A percentile compares a stretch with the other conserved stretches of the same genome.
phyloP scores from a whole-genome alignment of 2,888 invertebrate species.

The Erebia ligea region DNA sequence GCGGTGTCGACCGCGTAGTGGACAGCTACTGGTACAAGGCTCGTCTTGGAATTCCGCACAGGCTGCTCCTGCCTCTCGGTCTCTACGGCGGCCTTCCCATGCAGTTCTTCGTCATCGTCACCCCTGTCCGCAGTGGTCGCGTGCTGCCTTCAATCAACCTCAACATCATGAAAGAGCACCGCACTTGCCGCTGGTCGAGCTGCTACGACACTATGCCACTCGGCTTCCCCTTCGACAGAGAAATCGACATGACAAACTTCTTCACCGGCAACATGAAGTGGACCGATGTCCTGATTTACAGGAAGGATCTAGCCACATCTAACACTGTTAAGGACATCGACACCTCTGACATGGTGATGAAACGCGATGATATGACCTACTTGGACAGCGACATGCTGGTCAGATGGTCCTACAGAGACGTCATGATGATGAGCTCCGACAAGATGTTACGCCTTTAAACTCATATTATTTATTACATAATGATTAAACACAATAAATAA shows the following conservation, averaged over 20 bases:
- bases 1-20: constrained; percentile 77
- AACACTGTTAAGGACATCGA: constrained; percentile 67
- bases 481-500: constrained; percentile 33
- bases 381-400: constrained; percentile 69
- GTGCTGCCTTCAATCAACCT: constrained; percentile 72
- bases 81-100: constrained; percentile 84
- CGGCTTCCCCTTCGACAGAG: constrained; percentile 90
- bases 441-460: constrained; percentile 64
- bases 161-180: constrained; percentile 75
- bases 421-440: constrained; percentile 69
- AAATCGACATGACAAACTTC: constrained; percentile 83
- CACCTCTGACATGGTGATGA: constrained; percentile 69
- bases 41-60: constrained; percentile 85
- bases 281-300: constrained; percentile 85
- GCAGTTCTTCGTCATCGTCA: constrained; percentile 85
- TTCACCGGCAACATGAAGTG: constrained; percentile 86
- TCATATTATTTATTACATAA: constrained; percentile 17
- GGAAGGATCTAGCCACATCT: constrained; percentile 74
- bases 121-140: constrained; percentile 78
- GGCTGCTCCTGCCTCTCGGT: constrained; percentile 88
- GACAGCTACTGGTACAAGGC: constrained; percentile 81
- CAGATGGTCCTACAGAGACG: constrained; percentile 66
- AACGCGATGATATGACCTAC: constrained; percentile 71
- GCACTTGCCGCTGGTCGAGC: constrained; percentile 79
- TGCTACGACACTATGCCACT: constrained; percentile 85